phyloP scores from a whole-genome alignment of 1,140 invertebrate genomes.

The Branchinecta lynchi region DNA sequence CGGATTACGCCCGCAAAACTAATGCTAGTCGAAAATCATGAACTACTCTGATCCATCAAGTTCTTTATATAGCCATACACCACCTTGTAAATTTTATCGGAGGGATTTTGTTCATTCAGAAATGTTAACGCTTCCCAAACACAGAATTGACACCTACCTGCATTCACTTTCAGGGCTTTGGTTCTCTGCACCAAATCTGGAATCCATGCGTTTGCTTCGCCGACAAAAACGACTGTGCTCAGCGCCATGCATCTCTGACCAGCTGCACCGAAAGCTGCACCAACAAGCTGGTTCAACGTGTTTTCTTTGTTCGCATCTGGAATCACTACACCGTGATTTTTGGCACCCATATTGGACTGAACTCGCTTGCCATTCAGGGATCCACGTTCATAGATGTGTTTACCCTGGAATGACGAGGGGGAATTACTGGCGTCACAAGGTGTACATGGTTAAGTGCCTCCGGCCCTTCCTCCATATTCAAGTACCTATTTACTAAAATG shows the following conservation, averaged over 20 bases:
- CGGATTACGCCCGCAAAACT: too few relatives aligned
- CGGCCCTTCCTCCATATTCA: too few relatives aligned
- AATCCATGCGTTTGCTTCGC: slow-evolving; percentile 84
- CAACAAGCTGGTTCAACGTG: slow-evolving; percentile 72
- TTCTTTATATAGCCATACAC: too few relatives aligned
- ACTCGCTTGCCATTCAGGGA: slow-evolving; percentile 83
- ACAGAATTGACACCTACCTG: slow-evolving; percentile 35
- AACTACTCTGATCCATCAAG: too few relatives aligned
- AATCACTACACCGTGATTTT: slow-evolving; percentile 95
- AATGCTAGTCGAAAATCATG: too few relatives aligned
- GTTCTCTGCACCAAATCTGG: slow-evolving; percentile 77
- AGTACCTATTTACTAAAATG: too few relatives aligned
- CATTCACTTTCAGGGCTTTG: slow-evolving; percentile 79
- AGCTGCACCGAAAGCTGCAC: slow-evolving; percentile 42
- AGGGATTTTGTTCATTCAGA: background rate
- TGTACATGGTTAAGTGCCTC: too few relatives aligned
- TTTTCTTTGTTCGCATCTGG: slow-evolving; percentile 96
- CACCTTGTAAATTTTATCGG: too few relatives aligned
- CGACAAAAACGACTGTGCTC: slow-evolving; percentile 91
- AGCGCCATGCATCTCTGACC: slow-evolving; percentile 95
- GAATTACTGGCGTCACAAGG: too few relatives aligned
- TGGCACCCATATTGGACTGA: slow-evolving; percentile 97
- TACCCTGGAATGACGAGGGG: slow-evolving; percentile 54
- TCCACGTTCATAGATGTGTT: slow-evolving; percentile 88
- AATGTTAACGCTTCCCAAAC: background rate